phyloP scores from a whole-genome alignment of 2,113 vertebrate species.

The Diadophis punctatus region DNA sequence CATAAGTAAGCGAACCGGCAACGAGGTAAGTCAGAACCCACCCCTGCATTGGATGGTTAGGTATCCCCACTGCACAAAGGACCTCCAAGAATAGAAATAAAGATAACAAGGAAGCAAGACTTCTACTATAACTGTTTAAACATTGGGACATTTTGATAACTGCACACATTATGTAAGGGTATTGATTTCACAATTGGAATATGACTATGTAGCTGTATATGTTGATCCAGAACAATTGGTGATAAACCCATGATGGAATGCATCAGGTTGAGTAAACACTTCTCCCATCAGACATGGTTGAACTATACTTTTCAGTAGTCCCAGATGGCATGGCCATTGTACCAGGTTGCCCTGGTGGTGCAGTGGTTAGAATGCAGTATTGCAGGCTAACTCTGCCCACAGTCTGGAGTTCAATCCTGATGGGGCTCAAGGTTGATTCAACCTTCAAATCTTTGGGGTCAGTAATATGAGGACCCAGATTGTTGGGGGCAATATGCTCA shows the following conservation, averaged over 20 bases:
- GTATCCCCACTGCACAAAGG: not conserved
- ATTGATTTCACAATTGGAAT: not conserved
- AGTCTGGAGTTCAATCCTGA: not conserved
- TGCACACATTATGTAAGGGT: not conserved
- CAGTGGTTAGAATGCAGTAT: not conserved
- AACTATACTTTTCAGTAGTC: not conserved
- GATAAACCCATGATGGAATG: not conserved
- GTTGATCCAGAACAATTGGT: not conserved
- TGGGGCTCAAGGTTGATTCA: not conserved
- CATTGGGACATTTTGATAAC: not conserved
- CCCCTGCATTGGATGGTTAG: not conserved
- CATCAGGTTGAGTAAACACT: not conserved
- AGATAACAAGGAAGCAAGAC: not conserved
- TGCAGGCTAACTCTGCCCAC: not conserved
- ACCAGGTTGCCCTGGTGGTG: not conserved
- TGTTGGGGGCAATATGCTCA: not conserved
- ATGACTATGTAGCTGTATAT: not conserved
- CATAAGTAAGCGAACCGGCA: too few species aligned
- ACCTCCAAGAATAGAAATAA: not conserved
- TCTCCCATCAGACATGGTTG: not conserved
- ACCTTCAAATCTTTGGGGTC: not conserved
- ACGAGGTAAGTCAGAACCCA: too few species aligned
- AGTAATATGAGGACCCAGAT: not conserved
- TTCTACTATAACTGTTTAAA: not conserved
- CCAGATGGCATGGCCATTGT: not conserved